Evolutionary conservation across 2,888 invertebrate species (phyloP).

Genomic region (Odontomyia ornata): DNA sequence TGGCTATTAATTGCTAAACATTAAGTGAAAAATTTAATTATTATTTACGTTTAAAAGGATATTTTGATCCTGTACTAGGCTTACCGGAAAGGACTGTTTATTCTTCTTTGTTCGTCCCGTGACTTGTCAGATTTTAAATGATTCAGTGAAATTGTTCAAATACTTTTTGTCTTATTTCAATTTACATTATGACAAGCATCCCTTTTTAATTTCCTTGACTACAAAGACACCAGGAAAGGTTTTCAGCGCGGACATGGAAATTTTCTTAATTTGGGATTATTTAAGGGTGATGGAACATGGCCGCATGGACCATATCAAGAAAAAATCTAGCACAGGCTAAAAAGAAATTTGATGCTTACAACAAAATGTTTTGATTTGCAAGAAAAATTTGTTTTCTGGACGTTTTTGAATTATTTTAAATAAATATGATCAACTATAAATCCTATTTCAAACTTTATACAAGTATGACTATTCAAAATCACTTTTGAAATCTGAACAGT

Average conservation of each 20-base stretch:
- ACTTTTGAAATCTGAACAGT: too few relatives aligned
- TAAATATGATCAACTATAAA: too few relatives aligned
- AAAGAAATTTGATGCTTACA: too few relatives aligned
- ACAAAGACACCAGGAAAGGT: background rate
- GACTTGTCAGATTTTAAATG: background rate
- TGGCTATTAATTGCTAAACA: background rate
- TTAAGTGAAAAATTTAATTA: slow-evolving; percentile 18
- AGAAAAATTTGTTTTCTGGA: too few relatives aligned
- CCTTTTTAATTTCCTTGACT: slow-evolving; percentile 1
- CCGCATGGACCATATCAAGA: too few relatives aligned
- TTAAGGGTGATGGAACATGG: too few relatives aligned
- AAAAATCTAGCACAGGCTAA: too few relatives aligned
- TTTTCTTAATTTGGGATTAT: too few relatives aligned
- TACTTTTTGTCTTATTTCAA: background rate
- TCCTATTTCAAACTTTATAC: too few relatives aligned
- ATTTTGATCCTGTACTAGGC: background rate
- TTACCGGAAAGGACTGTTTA: slow-evolving; percentile 21
- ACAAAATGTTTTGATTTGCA: too few relatives aligned
- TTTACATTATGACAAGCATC: background rate
- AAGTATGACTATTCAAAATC: too few relatives aligned
- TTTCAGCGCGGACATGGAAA: background rate
- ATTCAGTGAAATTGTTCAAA: background rate
- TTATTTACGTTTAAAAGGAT: background rate
- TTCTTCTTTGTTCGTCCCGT: slow-evolving; percentile 6
- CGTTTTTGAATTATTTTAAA: too few relatives aligned